Conservation (phyloP, 2,113 vertebrate species). For the Pachycephala philippinensis region DNA sequence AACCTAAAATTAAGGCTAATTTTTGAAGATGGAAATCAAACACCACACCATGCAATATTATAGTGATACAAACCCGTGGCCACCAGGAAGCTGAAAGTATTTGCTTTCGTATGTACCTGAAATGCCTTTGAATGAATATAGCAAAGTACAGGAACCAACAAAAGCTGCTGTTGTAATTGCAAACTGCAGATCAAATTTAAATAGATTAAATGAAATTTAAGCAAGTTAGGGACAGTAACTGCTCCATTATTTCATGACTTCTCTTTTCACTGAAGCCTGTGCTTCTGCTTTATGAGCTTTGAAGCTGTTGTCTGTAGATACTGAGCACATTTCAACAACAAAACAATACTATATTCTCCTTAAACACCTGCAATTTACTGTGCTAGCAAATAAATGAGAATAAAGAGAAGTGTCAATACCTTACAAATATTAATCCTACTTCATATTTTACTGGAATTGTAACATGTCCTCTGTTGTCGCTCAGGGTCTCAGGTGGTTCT, state of each 20-base stretch:
- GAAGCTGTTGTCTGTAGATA: neutral
- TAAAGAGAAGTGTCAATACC: slow-evolving; percentile 68
- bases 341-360: neutral
- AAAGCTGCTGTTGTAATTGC: neutral
- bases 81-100: neutral
- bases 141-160: neutral
- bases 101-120: neutral
- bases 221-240: neutral
- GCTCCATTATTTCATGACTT: neutral
- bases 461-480: slow-evolving; percentile 80
- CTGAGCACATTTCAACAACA: neutral
- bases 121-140: neutral
- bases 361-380: neutral
- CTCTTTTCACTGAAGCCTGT: neutral
- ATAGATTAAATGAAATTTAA: neutral
- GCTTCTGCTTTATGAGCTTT: neutral
- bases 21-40: neutral
- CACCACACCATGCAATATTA: neutral
- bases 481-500: slow-evolving; percentile 74
- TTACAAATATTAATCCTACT: slow-evolving; percentile 81
- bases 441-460: slow-evolving; percentile 87
- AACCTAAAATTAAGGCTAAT: neutral
- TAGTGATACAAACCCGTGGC: neutral
- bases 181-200: neutral
- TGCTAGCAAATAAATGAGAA: neutral